Percentiles rank a stretch among this genome's conserved stretches.
Evolutionary conservation across 2,888 invertebrate species (phyloP).

Genomic region (Lagria hirta): DNA sequence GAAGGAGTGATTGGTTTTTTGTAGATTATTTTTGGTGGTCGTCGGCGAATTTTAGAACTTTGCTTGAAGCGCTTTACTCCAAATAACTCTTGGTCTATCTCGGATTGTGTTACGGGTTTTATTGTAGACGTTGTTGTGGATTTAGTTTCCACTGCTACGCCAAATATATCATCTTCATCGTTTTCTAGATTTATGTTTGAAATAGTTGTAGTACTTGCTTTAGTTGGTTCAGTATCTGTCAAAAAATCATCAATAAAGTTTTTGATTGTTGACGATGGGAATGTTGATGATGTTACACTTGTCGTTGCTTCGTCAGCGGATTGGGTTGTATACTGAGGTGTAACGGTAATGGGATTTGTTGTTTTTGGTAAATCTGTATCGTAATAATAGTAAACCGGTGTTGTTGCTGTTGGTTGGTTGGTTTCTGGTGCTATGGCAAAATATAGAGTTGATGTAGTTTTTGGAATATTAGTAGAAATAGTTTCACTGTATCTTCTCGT

Average conservation of each 20-base stretch:
- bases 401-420: no score
- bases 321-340: neutral
- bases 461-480: no score
- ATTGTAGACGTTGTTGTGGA: no score
- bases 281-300: neutral
- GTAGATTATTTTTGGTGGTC: slow-evolving; percentile 42
- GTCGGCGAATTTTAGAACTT: slow-evolving; percentile 17
- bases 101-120: slow-evolving; percentile 33
- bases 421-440: no score
- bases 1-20: slow-evolving; percentile 44
- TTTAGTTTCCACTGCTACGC: slow-evolving; percentile 21
- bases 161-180: slow-evolving; percentile 44
- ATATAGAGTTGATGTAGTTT: no score
- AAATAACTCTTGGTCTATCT: slow-evolving; percentile 36
- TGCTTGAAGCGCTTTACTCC: slow-evolving; percentile 26
- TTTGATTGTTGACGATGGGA: neutral
- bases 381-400: no score
- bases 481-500: no score
- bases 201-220: neutral
- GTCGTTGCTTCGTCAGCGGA: neutral
- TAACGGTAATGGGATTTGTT: neutral
- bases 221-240: neutral
- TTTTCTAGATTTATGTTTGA: slow-evolving; percentile 29
- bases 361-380: no score
- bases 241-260: neutral